Percentiles rank a stretch among this genome's conserved stretches.
These are phyloP conservation scores for Anoplolepis gracilipes DNA, from an alignment of 1,140 invertebrate species.

Conservation along the genomic window DNA sequence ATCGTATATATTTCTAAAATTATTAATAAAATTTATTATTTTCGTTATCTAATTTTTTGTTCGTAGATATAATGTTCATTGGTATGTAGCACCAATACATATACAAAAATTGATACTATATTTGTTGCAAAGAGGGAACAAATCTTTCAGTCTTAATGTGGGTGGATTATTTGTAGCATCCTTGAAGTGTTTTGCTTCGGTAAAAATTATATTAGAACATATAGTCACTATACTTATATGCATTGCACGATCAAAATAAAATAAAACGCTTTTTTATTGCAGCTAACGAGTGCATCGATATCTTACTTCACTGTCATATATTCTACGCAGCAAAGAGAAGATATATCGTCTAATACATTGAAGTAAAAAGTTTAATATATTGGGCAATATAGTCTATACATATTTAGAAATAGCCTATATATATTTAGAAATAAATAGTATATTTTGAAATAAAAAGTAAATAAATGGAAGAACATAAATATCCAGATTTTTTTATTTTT, in stretches of 20 bases:
- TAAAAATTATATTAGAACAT: background rate
- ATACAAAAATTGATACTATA: slow-evolving; percentile 5
- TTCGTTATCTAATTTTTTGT: too few species aligned
- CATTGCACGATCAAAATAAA: background rate
- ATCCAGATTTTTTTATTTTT: too few species aligned
- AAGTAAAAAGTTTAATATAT: too few species aligned
- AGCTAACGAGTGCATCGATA: background rate
- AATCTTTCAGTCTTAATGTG: background rate
- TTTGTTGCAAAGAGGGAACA: slow-evolving; percentile 7
- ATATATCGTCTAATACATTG: background rate
- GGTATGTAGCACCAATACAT: background rate
- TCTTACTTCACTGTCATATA: slow-evolving; percentile 44
- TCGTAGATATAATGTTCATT: background rate
- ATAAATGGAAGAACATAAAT: background rate
- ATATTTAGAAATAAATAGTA: too few species aligned
- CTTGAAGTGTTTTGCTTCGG: background rate
- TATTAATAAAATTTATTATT: too few species aligned
- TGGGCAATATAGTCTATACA: too few species aligned
- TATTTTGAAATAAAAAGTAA: background rate
- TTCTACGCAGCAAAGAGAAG: background rate
- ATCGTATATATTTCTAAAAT: background rate
- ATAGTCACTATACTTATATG: too few species aligned
- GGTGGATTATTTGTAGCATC: background rate
- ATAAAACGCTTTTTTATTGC: background rate
- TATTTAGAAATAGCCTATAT: too few species aligned